Conservation (phyloP, 2,888 invertebrate species). For the Lampropteryx suffumata region DNA sequence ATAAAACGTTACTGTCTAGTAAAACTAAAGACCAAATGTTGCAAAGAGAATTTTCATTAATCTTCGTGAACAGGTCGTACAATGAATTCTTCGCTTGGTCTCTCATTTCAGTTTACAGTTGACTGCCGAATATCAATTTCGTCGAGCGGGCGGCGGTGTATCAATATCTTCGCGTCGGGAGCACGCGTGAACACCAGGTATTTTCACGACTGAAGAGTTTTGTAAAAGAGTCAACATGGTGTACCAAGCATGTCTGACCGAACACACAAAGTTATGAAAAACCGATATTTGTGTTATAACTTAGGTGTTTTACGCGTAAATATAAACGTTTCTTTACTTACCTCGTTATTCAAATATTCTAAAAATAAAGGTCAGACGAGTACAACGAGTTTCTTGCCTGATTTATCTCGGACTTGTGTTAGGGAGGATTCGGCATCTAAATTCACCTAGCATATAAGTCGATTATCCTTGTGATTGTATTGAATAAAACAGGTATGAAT, state of each 20-base stretch:
- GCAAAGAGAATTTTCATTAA: constrained; percentile 1
- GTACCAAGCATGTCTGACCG: constrained; percentile 4
- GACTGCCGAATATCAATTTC: constrained; percentile 23
- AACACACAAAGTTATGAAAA: background rate
- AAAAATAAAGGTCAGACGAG: no score
- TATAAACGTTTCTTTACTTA: no score
- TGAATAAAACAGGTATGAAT: no score
- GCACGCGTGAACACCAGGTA: constrained; percentile 10
- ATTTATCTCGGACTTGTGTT: no score
- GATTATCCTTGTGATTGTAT: no score
- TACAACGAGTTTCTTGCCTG: no score
- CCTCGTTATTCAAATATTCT: no score
- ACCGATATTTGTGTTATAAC: no score
- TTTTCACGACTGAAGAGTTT: constrained; percentile 16
- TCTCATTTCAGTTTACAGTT: constrained; percentile 18
- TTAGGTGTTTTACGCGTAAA: no score
- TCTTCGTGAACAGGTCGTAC: constrained; percentile 9
- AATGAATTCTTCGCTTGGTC: constrained; percentile 19
- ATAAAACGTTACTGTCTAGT: no score
- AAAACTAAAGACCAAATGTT: background rate
- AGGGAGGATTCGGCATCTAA: no score
- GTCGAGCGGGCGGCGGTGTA: constrained; percentile 10
- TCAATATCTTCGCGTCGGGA: constrained; percentile 4
- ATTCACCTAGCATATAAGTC: no score
- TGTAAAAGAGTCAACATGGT: constrained; percentile 1